A percentile compares a stretch with the other conserved stretches of the same genome.
Evolutionary conservation across 2,113 vertebrate genomes (phyloP).

Genomic region (Carlito syrichta): DNA sequence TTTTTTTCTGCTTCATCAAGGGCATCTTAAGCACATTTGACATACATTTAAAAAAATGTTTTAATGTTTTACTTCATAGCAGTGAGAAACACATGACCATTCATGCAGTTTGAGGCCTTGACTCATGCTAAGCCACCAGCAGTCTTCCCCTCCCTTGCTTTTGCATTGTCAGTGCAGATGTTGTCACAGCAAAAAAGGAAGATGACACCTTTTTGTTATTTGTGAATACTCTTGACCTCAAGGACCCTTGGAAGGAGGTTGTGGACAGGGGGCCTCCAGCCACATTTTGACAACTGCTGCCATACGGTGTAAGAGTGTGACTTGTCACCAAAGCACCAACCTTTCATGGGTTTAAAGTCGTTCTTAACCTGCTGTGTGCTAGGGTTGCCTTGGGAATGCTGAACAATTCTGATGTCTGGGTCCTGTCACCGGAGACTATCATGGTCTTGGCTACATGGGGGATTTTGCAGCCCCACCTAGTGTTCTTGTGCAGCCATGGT

Average conservation of each 20-base stretch:
- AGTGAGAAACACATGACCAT: neutral
- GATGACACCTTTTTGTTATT: neutral
- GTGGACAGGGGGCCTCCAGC: neutral
- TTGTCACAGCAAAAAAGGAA: neutral
- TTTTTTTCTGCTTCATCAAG: neutral
- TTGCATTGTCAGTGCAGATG: neutral
- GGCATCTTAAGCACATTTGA: neutral
- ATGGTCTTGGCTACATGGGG: neutral
- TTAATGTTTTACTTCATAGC: neutral
- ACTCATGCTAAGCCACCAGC: neutral
- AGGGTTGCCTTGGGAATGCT: neutral
- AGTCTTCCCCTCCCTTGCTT: neutral
- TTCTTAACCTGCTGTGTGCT: neutral
- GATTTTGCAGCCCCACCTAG: too few species aligned
- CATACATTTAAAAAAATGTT: neutral
- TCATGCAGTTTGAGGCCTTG: too few species aligned
- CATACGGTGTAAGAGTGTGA: neutral
- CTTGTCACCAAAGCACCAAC: too few species aligned
- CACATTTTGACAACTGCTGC: neutral
- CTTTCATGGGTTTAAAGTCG: neutral
- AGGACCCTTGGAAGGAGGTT: neutral
- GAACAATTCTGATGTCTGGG: neutral
- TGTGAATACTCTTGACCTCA: neutral
- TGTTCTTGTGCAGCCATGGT: neutral
- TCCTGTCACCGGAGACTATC: neutral